Evolutionary conservation across 2,797 vertebrate genomes (phyloP).

Genomic region (Myotis findleyi): DNA sequence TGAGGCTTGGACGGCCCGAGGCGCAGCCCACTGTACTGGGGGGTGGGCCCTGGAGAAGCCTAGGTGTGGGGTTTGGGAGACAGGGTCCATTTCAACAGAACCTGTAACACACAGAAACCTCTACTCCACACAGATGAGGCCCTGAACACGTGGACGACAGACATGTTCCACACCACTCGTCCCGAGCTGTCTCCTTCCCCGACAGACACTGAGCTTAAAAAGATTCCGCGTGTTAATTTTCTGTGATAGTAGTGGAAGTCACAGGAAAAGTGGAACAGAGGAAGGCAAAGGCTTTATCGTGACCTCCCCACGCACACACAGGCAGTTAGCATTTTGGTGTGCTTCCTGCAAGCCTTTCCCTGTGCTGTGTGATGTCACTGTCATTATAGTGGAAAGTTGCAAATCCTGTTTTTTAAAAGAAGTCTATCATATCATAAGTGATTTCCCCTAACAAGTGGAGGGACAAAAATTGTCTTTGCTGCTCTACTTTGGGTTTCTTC

Average conservation of each 20-base stretch:
- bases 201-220: not conserved
- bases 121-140: not conserved
- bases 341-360: not conserved
- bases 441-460: not conserved
- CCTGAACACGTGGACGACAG: not conserved
- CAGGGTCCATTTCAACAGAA: not conserved
- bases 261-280: not conserved
- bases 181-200: not conserved
- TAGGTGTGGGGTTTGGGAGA: accelerated
- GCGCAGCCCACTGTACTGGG: not conserved
- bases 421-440: not conserved
- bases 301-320: not conserved
- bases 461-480: not conserved
- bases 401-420: not conserved
- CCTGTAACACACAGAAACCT: not conserved
- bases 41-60: not conserved
- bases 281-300: not conserved
- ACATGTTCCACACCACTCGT: accelerated
- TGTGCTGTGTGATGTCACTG: not conserved
- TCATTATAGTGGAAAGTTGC: not conserved
- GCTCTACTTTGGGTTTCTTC: not conserved
- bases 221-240: not conserved
- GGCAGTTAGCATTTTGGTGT: not conserved
- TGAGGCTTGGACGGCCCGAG: accelerated
- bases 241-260: not conserved